A percentile compares a stretch with the other conserved stretches of the same genome.
Evolutionary conservation across 2,797 vertebrate species (phyloP).

Genomic region (Kryptopterus vitreolus): DNA sequence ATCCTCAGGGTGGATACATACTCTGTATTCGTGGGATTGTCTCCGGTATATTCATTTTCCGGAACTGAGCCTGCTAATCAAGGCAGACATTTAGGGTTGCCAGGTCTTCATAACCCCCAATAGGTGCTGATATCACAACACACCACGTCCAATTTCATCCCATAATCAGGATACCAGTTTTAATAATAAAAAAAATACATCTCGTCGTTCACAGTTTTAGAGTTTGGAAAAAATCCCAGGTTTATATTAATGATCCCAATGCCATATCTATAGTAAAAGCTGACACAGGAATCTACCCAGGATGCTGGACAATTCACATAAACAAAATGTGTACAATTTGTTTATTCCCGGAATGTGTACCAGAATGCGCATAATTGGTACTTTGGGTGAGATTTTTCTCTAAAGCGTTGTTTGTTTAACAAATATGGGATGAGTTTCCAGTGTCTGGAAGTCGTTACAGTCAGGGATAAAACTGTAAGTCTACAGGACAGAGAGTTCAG

Average conservation of each 20-base stretch:
- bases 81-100: background rate
- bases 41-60: background rate
- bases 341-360: too few species aligned
- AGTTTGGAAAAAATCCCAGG: too few species aligned
- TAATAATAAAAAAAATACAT: too few species aligned
- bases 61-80: background rate
- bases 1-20: background rate
- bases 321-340: background rate
- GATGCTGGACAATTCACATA: background rate
- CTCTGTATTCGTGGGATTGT: background rate
- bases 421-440: background rate
- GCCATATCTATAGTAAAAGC: too few species aligned
- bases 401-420: background rate
- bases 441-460: background rate
- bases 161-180: background rate
- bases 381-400: background rate
- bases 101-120: background rate
- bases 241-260: too few species aligned
- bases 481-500: background rate
- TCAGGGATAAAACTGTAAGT: background rate
- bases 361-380: too few species aligned
- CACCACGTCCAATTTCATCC: background rate
- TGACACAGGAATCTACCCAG: too few species aligned
- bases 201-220: too few species aligned
- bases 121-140: background rate